A percentile compares a stretch with the other conserved stretches of the same genome.
Conservation (phyloP, 1,140 invertebrate species). For the Nixonia krombeini region DNA sequence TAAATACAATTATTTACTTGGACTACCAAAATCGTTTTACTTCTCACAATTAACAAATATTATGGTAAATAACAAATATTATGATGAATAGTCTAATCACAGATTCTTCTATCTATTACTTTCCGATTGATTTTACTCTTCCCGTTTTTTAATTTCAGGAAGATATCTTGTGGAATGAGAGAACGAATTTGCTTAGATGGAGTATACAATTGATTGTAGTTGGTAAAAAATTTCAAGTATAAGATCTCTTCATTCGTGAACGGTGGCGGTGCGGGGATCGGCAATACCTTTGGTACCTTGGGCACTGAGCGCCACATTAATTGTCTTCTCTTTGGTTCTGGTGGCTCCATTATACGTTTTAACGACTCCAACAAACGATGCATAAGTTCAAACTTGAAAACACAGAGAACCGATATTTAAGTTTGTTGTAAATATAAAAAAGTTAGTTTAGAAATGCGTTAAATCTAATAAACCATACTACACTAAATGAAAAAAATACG, state of each 20-base stretch:
- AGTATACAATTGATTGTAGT: too few relatives aligned
- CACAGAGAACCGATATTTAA: background rate
- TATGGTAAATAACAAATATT: too few relatives aligned
- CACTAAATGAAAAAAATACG: background rate
- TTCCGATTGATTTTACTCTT: conserved; percentile 1
- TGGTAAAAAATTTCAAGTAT: conserved; percentile 35
- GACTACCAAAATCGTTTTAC: too few relatives aligned
- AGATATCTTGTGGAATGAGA: background rate
- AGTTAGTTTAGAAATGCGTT: too few relatives aligned
- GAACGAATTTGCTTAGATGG: background rate
- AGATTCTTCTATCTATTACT: too few relatives aligned
- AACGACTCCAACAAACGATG: conserved; percentile 52
- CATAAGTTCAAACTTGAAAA: conserved; percentile 57
- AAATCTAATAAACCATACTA: too few relatives aligned
- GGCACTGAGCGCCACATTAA: conserved; percentile 54
- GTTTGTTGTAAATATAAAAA: too few relatives aligned
- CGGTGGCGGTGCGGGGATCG: conserved; percentile 3
- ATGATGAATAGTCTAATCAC: too few relatives aligned
- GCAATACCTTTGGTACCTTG: conserved; percentile 10
- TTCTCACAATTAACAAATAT: too few relatives aligned
- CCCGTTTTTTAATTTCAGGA: background rate
- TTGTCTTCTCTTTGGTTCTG: conserved; percentile 52
- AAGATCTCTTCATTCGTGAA: conserved; percentile 33
- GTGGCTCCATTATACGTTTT: conserved; percentile 69
- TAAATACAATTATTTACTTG: too few relatives aligned